Evolutionary conservation across 2,888 invertebrate genomes (phyloP), one percentile per base, ranked within the genome.

Genomic region (Heliconius hortense): DNA sequence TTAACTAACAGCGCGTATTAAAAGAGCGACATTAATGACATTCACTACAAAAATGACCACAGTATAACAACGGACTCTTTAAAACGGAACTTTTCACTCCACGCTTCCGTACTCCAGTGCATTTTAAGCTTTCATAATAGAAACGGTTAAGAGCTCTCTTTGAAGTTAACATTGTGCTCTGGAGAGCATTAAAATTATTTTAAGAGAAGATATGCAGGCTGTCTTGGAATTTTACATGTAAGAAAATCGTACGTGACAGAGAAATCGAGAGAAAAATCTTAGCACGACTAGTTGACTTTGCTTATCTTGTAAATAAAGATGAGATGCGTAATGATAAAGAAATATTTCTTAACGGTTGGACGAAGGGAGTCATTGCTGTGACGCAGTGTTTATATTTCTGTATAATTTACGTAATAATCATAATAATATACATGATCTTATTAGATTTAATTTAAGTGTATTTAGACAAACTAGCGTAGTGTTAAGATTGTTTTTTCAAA

Each of bases 81-180:
- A 75, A 80, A 79, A 76, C 75, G 76, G 77, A 87, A 89, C 85
- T 89, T 89, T 88, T 84, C 83, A 81, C 87, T 89, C 85, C 83
- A 87, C 84, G 85, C 84, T 86, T 84, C 84, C 81, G 84, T 83
- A 85, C 84, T 88, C 85, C 82, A 82, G 81, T 84, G 85, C 85
- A 87, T 88, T 89, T 88, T 86, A 80, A 88, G 84, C 84, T 87
- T 87, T 85, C 85, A 86, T 88, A 87, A 87, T 85, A 87, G 82
- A 82, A 83, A 82, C 79, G 80, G 80, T 83, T 82, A 76, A 82
- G 79, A 82, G 79, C 81, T 81, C 80, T 82, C 80, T 80, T 78
- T 77, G 73, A 80, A 82, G 80, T 81, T 81, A 80, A 78, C 80
- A 81, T 81, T 82, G 73, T 80, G 78, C 80, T 81, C 78, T 73